Percentiles rank a stretch among this genome's conserved stretches.
These are phyloP conservation scores for Periphyllus acericola DNA, from an alignment of 2,888 invertebrate species.

Conservation along the genomic window DNA sequence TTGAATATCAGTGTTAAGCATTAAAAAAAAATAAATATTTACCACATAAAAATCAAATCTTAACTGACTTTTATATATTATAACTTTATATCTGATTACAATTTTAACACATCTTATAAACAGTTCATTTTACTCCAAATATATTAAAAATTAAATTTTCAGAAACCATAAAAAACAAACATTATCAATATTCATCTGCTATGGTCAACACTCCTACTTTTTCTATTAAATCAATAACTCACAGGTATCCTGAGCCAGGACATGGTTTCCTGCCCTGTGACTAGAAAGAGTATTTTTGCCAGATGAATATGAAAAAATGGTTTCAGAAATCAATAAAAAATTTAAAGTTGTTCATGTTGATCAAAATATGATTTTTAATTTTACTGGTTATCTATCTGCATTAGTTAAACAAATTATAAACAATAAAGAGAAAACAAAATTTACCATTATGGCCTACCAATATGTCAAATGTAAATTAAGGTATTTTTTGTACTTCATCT, in stretches of 20 bases:
- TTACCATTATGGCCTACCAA: slow-evolving; percentile 10
- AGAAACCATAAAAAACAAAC: background rate
- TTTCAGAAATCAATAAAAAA: too few relatives aligned
- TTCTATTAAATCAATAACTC: background rate
- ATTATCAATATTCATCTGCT: background rate
- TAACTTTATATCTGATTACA: too few relatives aligned
- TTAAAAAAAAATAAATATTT: too few relatives aligned
- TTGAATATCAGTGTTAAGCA: too few relatives aligned
- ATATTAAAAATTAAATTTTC: too few relatives aligned
- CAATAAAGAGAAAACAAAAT: background rate
- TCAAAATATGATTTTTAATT: background rate
- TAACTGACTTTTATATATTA: too few relatives aligned
- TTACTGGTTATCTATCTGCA: background rate
- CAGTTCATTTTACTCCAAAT: too few relatives aligned
- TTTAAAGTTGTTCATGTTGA: background rate
- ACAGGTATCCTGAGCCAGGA: too few relatives aligned
- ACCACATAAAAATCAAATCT: too few relatives aligned
- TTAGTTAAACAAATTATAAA: background rate
- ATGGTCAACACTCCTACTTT: background rate
- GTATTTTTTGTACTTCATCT: background rate
- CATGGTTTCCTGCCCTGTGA: too few relatives aligned
- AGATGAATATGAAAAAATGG: background rate
- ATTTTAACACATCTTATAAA: too few relatives aligned
- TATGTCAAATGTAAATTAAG: background rate
- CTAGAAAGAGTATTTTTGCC: background rate